Evolutionary conservation across 2,888 invertebrate species (phyloP), one percentile per base, ranked within the genome.

Genomic region (Cephus spinipes): DNA sequence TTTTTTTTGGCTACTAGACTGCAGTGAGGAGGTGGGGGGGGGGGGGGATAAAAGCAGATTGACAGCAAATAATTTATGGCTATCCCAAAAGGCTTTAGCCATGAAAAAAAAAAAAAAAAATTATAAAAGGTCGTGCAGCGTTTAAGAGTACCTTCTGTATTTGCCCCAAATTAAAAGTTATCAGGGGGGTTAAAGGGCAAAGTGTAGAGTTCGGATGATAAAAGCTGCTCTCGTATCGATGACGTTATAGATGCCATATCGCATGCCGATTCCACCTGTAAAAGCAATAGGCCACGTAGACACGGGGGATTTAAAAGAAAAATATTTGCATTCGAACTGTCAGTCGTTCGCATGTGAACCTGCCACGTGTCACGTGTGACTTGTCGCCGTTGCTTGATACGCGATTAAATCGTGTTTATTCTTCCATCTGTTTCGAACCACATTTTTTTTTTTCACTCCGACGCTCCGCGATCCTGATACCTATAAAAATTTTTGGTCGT

Each of bases 11-110:
- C 34, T 34, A 1, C 34, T 34, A 34, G 11, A 34, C 34, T 34
- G 0, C 0, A 3, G 35, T 0, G 12, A 1, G 36, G 15, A 12
- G n/a, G n/a, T n/a, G n/a, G n/a, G 15, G 12, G 12, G 4, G 40
- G 36, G 12, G 0, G 15, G 12, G 4, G 0, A 3, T 6, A 33
- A 33, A 33, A 1, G 34, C 34, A 34, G 15, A 4, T 40, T 40
- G 15, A 40, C 40, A 4, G 15, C 4, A 40, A 40, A 15, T 15
- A 40, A 40, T 15, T 15, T 4, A 15, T 15, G 15, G 4, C 3
- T 40, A 40, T 40, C 15, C 40, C 9, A 9, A 23, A 2, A 15
- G 23, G 9, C 2, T 23, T 15, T 55, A 1, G 15, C 15, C 9
- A 1, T 23, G 23, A 2, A 6, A 55, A 55, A 12, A 40, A 15